Evolutionary conservation across 2,113 vertebrate species (phyloP), one percentile per base, ranked within the genome.

Genomic region (Diphyllodes magnificus): DNA sequence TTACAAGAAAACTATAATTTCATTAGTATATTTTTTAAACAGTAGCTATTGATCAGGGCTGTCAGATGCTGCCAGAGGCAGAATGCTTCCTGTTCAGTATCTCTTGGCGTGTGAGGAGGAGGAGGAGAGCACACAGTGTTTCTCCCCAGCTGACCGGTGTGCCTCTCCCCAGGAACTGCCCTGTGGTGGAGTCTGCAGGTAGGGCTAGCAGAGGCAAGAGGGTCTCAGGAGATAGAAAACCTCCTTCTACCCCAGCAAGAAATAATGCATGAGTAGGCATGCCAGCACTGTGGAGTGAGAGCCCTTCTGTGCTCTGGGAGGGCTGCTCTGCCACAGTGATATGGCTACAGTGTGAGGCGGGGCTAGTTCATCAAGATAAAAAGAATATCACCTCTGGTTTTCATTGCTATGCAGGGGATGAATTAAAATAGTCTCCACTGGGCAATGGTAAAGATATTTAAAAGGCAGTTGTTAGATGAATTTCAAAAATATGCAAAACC

Each of bases 1-100:
- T 56, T 70, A 37, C 56, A 90, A 56, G 51, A 88, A 86, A 77
- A 13, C 28, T 88, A 49, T 75, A 82, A 90, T 69, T 90, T 86
- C 59, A 88, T 96, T 86, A 57, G 16, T 57, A 10, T 44, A 39
- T 53, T 90, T 89, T 83, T 86, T 64, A 93, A 92, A 93, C 40
- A 83, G 35, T 14, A 79, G 51, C 49, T 86, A 84, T 90, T 73
- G 69, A 86, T 68, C 51, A 27, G 40, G 14, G 23, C 59, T 90
- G 54, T 90, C 90, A 90, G 59, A 19, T 0, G 2, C 84, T 87
- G 37, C 64, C 85, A 88, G 64, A 84, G 51, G 25, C 64, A 94
- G 65, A 90, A 73, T 80, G 40, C 17, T 44, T 88, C 68, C 51
- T 86, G 25, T 54, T 77, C 39, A 21, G 42, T 20, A 21, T 77